Evolutionary conservation across 2,888 invertebrate species (phyloP).

Genomic region (Blastobasis lacticolella): DNA sequence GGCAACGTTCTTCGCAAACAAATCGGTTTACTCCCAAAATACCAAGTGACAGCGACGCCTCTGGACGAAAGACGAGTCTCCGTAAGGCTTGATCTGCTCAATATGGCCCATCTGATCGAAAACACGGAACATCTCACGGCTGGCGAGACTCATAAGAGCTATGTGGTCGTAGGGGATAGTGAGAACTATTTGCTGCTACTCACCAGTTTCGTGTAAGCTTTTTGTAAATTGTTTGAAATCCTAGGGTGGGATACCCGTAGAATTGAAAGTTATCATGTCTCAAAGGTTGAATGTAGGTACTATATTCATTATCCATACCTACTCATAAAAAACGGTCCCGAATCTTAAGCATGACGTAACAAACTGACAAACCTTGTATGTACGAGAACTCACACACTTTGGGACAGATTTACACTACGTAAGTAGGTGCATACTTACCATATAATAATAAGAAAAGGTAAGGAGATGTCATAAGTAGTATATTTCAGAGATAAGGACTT

Average conservation of each 20-base stretch:
- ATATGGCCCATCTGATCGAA: slow-evolving; percentile 54
- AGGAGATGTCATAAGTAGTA: background rate
- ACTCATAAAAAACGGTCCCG: too few species aligned
- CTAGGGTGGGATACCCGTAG: background rate
- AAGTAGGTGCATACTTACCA: too few species aligned
- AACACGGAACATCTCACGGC: slow-evolving; percentile 60
- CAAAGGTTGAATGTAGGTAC: too few species aligned
- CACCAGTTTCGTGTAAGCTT: slow-evolving; percentile 69
- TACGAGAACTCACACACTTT: too few species aligned
- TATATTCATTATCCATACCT: too few species aligned
- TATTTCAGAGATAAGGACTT: slow-evolving; percentile 56
- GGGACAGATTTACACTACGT: too few species aligned
- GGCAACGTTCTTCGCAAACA: slow-evolving; percentile 79
- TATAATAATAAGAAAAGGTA: too few species aligned
- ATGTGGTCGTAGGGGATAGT: slow-evolving; percentile 78
- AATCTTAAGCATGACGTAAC: too few species aligned
- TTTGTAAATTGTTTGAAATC: background rate
- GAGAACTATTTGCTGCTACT: slow-evolving; percentile 75
- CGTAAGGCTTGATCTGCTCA: slow-evolving; percentile 50
- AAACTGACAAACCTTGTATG: too few species aligned
- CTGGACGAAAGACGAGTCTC: slow-evolving; percentile 39
- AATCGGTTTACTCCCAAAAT: slow-evolving; percentile 77
- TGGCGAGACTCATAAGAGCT: slow-evolving; percentile 66
- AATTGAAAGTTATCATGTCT: too few species aligned
- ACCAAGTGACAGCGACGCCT: slow-evolving; percentile 58